Conservation (phyloP, 2,797 vertebrate species). For the Adelosebastes latens region DNA sequence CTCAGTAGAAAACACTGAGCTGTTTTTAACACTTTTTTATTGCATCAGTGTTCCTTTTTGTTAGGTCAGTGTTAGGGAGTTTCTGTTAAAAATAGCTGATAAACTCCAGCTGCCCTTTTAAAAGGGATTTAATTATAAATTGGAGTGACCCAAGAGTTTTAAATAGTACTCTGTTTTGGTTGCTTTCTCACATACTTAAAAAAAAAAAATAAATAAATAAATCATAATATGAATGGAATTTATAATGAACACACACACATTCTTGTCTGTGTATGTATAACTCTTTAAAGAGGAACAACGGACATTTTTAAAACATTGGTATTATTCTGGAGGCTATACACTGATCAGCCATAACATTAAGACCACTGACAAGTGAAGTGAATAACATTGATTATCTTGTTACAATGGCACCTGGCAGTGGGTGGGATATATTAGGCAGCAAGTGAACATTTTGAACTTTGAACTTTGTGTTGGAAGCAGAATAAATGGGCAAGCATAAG, state of each 20-base stretch:
- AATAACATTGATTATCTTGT: too few species aligned
- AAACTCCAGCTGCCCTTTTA: not conserved
- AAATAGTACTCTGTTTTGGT: not conserved
- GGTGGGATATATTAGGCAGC: fast-evolving
- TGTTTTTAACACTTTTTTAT: not conserved
- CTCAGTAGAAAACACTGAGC: not conserved
- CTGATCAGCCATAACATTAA: too few species aligned
- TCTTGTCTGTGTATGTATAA: not conserved
- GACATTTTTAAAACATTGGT: too few species aligned
- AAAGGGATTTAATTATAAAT: not conserved
- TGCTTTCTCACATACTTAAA: not conserved
- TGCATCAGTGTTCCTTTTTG: not conserved
- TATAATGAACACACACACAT: not conserved
- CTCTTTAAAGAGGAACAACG: not conserved
- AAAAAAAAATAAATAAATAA: too few species aligned
- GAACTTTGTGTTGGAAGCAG: too few species aligned
- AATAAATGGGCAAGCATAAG: too few species aligned
- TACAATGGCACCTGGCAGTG: too few species aligned
- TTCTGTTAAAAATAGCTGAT: not conserved
- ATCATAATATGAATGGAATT: not conserved
- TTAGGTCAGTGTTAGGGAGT: not conserved
- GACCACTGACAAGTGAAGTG: too few species aligned
- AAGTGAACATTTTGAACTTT: too few species aligned
- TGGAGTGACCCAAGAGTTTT: not conserved
- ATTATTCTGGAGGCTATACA: too few species aligned